Conservation (phyloP, 1,140 invertebrate genomes). For the Ctenoplectra terminalis region DNA sequence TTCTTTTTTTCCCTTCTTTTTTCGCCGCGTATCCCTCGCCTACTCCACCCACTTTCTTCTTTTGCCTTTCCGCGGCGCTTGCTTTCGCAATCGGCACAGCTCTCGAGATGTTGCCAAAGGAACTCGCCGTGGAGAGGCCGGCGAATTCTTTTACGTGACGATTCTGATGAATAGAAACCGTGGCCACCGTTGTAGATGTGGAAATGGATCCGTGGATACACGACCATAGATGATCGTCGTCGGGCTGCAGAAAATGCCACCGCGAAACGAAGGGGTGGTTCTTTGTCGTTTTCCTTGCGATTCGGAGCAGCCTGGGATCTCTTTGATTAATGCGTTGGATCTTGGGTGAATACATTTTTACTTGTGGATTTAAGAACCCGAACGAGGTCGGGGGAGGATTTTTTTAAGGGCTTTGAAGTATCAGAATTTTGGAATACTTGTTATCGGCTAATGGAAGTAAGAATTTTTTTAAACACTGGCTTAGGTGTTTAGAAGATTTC, state of each 20-base stretch:
- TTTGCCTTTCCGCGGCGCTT: constrained; percentile 55
- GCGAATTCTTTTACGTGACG: constrained; percentile 61
- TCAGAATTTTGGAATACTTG: too few species aligned
- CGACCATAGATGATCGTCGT: background rate
- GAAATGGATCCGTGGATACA: constrained; percentile 32
- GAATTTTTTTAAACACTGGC: too few species aligned
- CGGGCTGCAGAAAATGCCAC: background rate
- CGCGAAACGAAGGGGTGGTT: background rate
- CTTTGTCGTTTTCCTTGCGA: background rate
- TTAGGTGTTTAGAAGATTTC: too few species aligned
- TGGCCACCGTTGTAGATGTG: background rate
- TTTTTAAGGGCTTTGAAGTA: too few species aligned
- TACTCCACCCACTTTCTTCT: constrained; percentile 23
- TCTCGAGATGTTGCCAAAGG: constrained; percentile 51
- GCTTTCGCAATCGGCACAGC: constrained; percentile 57
- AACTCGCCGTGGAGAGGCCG: constrained; percentile 18
- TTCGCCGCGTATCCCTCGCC: constrained; percentile 35
- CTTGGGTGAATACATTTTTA: too few species aligned
- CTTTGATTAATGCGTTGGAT: background rate
- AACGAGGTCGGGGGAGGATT: too few species aligned
- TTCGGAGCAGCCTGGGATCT: background rate
- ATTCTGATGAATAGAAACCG: constrained; percentile 54
- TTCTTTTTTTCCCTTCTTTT: constrained; percentile 7
- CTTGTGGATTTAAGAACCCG: too few species aligned
- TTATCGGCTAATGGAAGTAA: too few species aligned